Evolutionary conservation across 2,888 invertebrate genomes (phyloP), one percentile per base, ranked within the genome.

Genomic region (Spialia ferax): DNA sequence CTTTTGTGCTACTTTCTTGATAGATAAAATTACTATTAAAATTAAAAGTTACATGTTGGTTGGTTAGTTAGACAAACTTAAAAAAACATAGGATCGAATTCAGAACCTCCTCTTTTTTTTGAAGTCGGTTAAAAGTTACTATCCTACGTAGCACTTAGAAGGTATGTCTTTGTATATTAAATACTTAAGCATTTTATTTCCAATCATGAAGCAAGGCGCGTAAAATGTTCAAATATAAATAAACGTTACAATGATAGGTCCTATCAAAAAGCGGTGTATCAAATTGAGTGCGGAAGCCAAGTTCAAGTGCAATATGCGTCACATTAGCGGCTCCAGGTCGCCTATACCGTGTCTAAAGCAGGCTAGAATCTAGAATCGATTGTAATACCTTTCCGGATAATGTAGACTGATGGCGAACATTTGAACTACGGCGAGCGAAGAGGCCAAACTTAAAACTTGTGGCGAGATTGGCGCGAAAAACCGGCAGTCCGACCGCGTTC

Each of bases 391-490:
- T 64, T 50, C 48, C 35, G 57, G 57, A 59, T 59, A 26, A 13
- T n/a, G 23, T 29, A 22, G 15, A 63, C 29, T 32, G 63, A 63
- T 42, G 22, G 22, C 45, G 26, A 22, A 57, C 65, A 59, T 23
- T 15, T 15, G 42, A 15, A 15, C 13, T 13, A 15, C 11, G 42
- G 23, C 38, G 52, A 38, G 26, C n/a, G n/a, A n/a, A n/a, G n/a
- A n/a, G n/a, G n/a, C n/a, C n/a, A n/a, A n/a, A n/a, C n/a, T n/a
- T n/a, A n/a, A n/a, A n/a, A n/a, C n/a, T n/a, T n/a, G n/a, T n/a
- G n/a, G n/a, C n/a, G n/a, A n/a, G n/a, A n/a, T n/a, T n/a, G 89
- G 88, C 91, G 90, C 89, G 89, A 91, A 90, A n/a, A 90, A 86
- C 85, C 79, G 77, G 77, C 88, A 90, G 90, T 90, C 79, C 74